Percentiles rank a stretch among this genome's conserved stretches.
Conservation (phyloP, 2,888 invertebrate genomes). For the Sabellastarte sp. region DNA sequence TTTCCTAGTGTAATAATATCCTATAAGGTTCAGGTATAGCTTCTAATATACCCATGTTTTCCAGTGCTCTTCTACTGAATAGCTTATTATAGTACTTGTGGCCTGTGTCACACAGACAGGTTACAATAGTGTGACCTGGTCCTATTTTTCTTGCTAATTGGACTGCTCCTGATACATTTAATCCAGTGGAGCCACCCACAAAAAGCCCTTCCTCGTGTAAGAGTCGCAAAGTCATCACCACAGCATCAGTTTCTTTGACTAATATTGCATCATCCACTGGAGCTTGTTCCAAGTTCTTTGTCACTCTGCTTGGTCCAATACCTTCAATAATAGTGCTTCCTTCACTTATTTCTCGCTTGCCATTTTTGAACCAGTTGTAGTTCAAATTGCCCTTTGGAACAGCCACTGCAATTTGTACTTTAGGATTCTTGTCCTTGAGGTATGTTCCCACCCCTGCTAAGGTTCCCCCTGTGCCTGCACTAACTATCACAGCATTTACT, state of each 20-base stretch:
- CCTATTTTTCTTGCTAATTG: slow-evolving; percentile 53
- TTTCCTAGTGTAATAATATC: slow-evolving; percentile 34
- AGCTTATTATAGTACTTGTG: slow-evolving; percentile 55
- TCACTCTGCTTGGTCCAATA: slow-evolving; percentile 59
- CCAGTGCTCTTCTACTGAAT: slow-evolving; percentile 45
- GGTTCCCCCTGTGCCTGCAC: slow-evolving; percentile 59
- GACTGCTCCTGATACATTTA: slow-evolving; percentile 56
- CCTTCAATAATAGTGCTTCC: slow-evolving; percentile 58
- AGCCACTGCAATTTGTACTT: slow-evolving; percentile 46
- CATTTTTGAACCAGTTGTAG: slow-evolving; percentile 55
- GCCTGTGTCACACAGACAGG: slow-evolving; percentile 57
- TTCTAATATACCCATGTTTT: slow-evolving; percentile 32
- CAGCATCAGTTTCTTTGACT: slow-evolving; percentile 50
- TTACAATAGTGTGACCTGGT: slow-evolving; percentile 57
- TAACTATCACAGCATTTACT: slow-evolving; percentile 56
- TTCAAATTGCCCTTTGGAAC: slow-evolving; percentile 57
- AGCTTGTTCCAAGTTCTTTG: slow-evolving; percentile 56
- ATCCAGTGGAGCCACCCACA: slow-evolving; percentile 57
- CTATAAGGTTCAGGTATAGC: slow-evolving; percentile 34
- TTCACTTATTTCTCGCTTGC: slow-evolving; percentile 52
- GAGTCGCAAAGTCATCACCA: slow-evolving; percentile 55
- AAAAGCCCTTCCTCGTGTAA: slow-evolving; percentile 58
- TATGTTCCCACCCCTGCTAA: slow-evolving; percentile 53
- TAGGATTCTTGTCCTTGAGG: slow-evolving; percentile 55
- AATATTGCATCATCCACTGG: slow-evolving; percentile 55